phyloP scores from a whole-genome alignment of 2,113 vertebrate species.

The Holacanthus passer region DNA sequence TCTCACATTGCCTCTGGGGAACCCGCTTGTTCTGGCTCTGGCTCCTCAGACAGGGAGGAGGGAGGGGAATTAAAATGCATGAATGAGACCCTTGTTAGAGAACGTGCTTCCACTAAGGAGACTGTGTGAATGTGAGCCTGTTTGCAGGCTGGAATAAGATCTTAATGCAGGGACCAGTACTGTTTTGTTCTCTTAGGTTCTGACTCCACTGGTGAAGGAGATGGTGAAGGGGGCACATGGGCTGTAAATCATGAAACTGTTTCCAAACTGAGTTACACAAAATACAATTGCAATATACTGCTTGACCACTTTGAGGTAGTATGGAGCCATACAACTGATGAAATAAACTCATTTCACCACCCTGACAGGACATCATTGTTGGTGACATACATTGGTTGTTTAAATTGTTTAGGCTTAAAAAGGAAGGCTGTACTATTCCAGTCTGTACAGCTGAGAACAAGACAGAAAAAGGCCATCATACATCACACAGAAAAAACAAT shows the following conservation, averaged over 20 bases:
- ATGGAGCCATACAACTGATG: conserved; percentile 8
- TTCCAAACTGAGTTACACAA: neutral
- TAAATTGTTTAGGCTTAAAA: neutral
- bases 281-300: neutral
- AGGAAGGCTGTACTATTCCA: conserved; percentile 7
- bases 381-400: neutral
- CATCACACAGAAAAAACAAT: conserved; percentile 47
- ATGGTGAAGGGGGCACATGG: neutral
- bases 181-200: neutral
- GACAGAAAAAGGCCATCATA: neutral
- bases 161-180: neutral
- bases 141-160: conserved; percentile 6
- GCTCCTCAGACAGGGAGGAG: conserved; percentile 16
- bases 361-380: conserved; percentile 19
- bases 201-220: neutral
- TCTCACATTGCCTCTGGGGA: conserved; percentile 69
- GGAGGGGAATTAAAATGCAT: conserved; percentile 40
- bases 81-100: conserved; percentile 69
- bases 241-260: neutral
- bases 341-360: neutral
- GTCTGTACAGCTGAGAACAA: neutral
- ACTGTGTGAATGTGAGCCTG: neutral
- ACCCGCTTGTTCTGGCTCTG: conserved; percentile 24
- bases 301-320: conserved; percentile 52
- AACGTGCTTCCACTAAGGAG: conserved; percentile 7